Conservation (phyloP, 2,888 invertebrate species). For the Phyllotreta cruciferae region DNA sequence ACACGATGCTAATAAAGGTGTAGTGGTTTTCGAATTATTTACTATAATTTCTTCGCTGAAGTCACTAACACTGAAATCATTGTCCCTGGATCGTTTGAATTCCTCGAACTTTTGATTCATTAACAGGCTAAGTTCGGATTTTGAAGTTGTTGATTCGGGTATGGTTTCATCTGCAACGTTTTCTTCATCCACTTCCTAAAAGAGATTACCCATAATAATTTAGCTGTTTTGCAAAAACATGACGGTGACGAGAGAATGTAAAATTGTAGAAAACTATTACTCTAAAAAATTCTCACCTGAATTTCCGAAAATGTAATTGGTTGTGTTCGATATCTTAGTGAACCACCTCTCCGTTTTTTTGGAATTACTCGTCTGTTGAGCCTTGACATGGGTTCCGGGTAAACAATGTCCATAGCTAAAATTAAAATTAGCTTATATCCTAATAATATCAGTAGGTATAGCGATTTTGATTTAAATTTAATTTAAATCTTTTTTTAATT, state of each 20-base stretch:
- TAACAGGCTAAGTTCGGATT: conserved; percentile 61
- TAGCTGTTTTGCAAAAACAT: too few species aligned
- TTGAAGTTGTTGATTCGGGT: conserved; percentile 60
- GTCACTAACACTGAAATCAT: conserved; percentile 45
- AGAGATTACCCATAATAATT: conserved; percentile 28
- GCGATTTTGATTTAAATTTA: too few species aligned
- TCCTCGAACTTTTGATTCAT: conserved; percentile 65
- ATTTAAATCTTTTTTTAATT: conserved; percentile 2
- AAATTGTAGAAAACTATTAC: background rate
- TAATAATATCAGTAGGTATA: too few species aligned
- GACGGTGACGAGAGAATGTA: background rate
- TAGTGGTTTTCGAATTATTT: conserved; percentile 28
- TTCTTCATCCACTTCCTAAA: conserved; percentile 75
- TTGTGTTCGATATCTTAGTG: conserved; percentile 69
- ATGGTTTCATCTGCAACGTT: conserved; percentile 61
- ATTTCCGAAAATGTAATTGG: conserved; percentile 81
- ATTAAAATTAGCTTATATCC: conserved; percentile 25
- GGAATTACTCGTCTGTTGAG: conserved; percentile 66
- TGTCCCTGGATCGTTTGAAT: conserved; percentile 62
- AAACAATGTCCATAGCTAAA: conserved; percentile 70
- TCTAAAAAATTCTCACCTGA: conserved; percentile 60
- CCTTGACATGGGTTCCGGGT: conserved; percentile 72
- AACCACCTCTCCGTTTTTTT: conserved; percentile 62
- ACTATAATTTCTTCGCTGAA: conserved; percentile 33
- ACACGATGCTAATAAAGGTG: conserved; percentile 45